phyloP scores from a whole-genome alignment of 2,797 vertebrate genomes.

The Chrosomus eos region DNA sequence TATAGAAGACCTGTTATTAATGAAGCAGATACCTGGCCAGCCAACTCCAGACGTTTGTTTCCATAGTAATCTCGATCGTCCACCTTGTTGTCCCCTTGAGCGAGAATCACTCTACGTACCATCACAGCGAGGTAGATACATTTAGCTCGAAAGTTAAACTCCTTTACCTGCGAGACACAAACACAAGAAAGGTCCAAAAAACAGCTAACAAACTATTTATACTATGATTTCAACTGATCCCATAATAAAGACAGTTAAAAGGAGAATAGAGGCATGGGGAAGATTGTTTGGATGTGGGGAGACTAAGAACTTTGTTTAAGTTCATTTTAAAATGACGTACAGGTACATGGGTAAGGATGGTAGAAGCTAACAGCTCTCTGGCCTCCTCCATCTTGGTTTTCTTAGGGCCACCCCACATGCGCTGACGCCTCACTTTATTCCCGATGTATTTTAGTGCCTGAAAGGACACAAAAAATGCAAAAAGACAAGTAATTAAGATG shows the following conservation, averaged over 20 bases:
- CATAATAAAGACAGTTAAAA: not conserved
- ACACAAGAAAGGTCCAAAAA: not conserved
- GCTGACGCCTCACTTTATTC: constrained; percentile 95
- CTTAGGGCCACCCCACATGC: constrained; percentile 98
- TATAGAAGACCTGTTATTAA: not conserved
- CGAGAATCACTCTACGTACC: constrained; percentile 96
- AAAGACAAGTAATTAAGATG: not conserved
- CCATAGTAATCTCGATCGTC: constrained; percentile 99
- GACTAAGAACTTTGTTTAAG: not conserved
- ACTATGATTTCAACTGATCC: not conserved
- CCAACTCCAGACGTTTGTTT: constrained; percentile 96
- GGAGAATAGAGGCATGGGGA: not conserved
- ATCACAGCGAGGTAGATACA: constrained; percentile 98
- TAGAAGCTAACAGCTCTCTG: constrained; percentile 92
- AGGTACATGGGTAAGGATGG: constrained; percentile 93
- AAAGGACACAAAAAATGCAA: not conserved
- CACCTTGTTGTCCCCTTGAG: constrained; percentile 96
- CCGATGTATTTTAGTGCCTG: constrained; percentile 95
- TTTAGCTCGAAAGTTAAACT: constrained; percentile 97
- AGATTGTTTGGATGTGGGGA: not conserved
- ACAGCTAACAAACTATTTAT: not conserved
- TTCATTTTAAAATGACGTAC: constrained; percentile 74
- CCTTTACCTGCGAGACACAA: constrained; percentile 85
- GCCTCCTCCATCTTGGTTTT: constrained; percentile 99
- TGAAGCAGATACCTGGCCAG: constrained; percentile 87